Evolutionary conservation across 2,797 vertebrate genomes (phyloP).

Genomic region (Takifugu rubripes): DNA sequence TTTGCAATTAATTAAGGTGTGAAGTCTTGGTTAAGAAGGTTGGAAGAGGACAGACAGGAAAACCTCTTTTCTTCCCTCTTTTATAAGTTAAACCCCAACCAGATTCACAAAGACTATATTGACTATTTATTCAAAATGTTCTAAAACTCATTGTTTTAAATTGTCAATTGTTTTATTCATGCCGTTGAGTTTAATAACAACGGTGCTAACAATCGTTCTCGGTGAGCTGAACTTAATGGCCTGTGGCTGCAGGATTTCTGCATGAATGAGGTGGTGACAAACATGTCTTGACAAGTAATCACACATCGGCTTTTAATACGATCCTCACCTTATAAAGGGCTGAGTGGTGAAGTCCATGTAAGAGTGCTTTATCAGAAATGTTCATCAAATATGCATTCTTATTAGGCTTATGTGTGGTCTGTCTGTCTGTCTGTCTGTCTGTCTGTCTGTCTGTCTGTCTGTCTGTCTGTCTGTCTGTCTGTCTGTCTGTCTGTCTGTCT

Average conservation of each 20-base stretch:
- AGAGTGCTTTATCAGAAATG: no score
- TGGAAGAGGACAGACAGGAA: conserved; percentile 26
- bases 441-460: no score
- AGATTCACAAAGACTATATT: conserved; percentile 7
- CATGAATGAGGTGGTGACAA: conserved; percentile 15
- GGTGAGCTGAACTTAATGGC: conserved; percentile 31
- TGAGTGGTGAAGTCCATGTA: background rate
- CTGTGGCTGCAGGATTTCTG: conserved; percentile 27
- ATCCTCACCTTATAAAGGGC: background rate
- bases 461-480: no score
- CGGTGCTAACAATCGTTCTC: conserved; percentile 20
- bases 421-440: no score
- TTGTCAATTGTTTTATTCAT: conserved; percentile 31
- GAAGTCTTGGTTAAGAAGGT: conserved; percentile 51
- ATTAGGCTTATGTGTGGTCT: no score
- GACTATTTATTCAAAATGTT: background rate
- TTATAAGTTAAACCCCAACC: conserved; percentile 44
- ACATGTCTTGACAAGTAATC: conserved; percentile 36
- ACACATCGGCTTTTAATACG: conserved; percentile 10
- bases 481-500: no score
- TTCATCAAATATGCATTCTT: no score
- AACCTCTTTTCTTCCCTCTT: conserved; percentile 19
- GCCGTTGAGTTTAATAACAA: conserved; percentile 41
- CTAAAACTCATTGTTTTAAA: conserved; percentile 11
- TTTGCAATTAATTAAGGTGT: conserved; percentile 65